Conservation (phyloP, 2,797 vertebrate genomes). For the Picus viridis region DNA sequence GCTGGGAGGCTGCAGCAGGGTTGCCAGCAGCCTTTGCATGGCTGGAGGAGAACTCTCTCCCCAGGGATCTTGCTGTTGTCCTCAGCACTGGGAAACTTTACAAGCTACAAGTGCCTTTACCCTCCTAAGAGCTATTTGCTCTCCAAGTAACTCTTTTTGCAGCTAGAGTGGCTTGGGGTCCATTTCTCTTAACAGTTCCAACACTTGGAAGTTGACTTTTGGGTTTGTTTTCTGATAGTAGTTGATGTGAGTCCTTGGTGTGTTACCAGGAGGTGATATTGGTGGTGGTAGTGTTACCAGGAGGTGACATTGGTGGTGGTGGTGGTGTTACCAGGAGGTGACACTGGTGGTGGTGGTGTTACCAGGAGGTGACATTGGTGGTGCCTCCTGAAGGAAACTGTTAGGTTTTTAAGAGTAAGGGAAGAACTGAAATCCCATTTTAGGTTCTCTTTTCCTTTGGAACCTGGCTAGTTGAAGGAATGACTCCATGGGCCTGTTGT, state of each 20-base stretch:
- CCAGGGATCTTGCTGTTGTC: not conserved
- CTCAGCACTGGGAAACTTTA: not conserved
- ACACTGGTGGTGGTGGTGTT: not conserved
- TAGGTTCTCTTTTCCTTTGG: not conserved
- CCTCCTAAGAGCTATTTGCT: not conserved
- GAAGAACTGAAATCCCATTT: slow-evolving; percentile 19
- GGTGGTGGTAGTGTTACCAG: not conserved
- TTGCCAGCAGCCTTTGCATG: not conserved
- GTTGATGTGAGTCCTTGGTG: not conserved
- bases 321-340: too few species aligned
- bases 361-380: not conserved
- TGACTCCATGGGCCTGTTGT: not conserved
- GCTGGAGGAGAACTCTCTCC: not conserved
- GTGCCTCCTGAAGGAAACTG: not conserved
- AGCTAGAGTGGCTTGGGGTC: not conserved
- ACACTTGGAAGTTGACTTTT: not conserved
- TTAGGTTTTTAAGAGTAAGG: not conserved
- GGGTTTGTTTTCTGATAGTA: slow-evolving; percentile 5
- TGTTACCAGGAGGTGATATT: not conserved
- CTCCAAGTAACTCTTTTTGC: not conserved
- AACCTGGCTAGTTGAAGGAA: not conserved
- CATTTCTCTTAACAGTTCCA: not conserved
- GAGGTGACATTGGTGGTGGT: too few species aligned
- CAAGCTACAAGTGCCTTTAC: not conserved
- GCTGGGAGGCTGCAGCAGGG: not conserved